phyloP scores from a whole-genome alignment of 1,140 invertebrate genomes.

The Bombus superbus region DNA sequence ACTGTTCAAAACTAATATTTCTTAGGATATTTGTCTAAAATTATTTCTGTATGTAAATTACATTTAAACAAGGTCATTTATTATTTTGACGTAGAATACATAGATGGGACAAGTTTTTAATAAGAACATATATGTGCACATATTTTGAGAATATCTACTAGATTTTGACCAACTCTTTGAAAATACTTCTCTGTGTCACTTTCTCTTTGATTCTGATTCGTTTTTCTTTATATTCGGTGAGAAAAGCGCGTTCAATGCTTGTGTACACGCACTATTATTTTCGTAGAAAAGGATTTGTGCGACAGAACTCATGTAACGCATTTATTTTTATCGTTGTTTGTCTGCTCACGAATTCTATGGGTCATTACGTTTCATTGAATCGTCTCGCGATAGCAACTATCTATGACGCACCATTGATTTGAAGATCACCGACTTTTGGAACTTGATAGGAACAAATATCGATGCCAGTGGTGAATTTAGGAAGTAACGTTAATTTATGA shows the following conservation, averaged over 20 bases:
- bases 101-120: too few relatives aligned
- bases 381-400: not conserved
- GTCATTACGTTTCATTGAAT: not conserved
- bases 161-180: not conserved
- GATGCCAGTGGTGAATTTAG: not conserved
- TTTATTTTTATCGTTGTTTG: slow-evolving; percentile 1
- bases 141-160: too few relatives aligned
- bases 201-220: not conserved
- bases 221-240: not conserved
- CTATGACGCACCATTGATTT: not conserved
- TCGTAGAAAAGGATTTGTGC: not conserved
- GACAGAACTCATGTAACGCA: not conserved
- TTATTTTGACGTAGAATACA: too few relatives aligned
- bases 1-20: too few relatives aligned
- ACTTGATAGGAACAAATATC: not conserved
- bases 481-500: not conserved
- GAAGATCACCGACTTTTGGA: not conserved
- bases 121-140: too few relatives aligned
- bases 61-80: too few relatives aligned
- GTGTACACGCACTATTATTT: not conserved
- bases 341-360: not conserved
- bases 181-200: not conserved
- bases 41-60: too few relatives aligned
- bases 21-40: too few relatives aligned
- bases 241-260: too few relatives aligned